phyloP scores from a whole-genome alignment of 37 sponge, comb jelly and placozoan genomes.

The Mnemiopsis leidyi region DNA sequence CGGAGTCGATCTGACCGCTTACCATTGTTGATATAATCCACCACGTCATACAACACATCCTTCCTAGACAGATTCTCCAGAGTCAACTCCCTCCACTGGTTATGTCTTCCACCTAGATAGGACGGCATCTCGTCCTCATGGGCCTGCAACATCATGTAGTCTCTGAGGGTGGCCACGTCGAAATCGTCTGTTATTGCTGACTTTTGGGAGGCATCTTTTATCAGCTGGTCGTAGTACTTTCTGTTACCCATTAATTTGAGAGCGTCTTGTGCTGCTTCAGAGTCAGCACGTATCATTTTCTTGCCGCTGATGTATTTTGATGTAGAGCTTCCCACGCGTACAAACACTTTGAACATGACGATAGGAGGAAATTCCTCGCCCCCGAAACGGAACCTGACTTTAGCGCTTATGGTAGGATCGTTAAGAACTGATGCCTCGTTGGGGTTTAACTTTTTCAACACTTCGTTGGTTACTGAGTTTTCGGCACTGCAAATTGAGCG shows the following conservation, averaged over 20 bases:
- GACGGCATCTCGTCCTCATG: slow-evolving; percentile 89
- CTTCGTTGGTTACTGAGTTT: slow-evolving; percentile 81
- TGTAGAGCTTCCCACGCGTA: slow-evolving; percentile 67
- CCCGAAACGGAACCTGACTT: slow-evolving; percentile 87
- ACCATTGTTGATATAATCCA: slow-evolving; percentile 34
- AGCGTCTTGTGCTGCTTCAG: slow-evolving; percentile 92
- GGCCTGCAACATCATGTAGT: slow-evolving; percentile 76
- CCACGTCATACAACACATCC: slow-evolving; percentile 39
- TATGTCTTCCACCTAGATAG: slow-evolving; percentile 87
- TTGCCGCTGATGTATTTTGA: slow-evolving; percentile 84
- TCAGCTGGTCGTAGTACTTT: slow-evolving; percentile 80
- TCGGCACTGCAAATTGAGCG: slow-evolving; percentile 85
- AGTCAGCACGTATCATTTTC: slow-evolving; percentile 79
- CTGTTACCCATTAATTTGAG: slow-evolving; percentile 85
- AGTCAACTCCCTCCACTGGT: slow-evolving; percentile 84
- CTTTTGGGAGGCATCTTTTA: slow-evolving; percentile 78
- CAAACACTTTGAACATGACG: slow-evolving; percentile 89
- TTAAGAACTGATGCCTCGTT: slow-evolving; percentile 80
- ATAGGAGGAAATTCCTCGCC: slow-evolving; percentile 87
- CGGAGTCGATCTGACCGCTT: slow-evolving; percentile 44
- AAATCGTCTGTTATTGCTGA: slow-evolving; percentile 74
- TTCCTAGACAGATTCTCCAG: slow-evolving; percentile 66
- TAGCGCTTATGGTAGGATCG: slow-evolving; percentile 85
- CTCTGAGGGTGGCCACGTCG: slow-evolving; percentile 88
- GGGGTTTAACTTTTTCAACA: slow-evolving; percentile 82